Base-by-base conservation (phyloP, 2,797 vertebrate genomes). In the Protosalanx chinensis region DNA sequence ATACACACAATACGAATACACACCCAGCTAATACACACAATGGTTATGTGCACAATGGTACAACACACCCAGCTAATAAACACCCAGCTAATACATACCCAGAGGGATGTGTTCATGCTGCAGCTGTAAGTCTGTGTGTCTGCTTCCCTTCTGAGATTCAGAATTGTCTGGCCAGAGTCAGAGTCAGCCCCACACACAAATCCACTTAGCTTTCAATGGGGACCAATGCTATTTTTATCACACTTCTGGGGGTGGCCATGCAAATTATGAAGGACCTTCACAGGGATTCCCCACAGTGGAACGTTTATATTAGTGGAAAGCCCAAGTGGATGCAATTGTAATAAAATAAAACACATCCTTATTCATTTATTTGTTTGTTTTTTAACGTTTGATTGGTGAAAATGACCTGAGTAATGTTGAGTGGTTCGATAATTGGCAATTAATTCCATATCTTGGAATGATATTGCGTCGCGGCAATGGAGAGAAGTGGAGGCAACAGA, bases 221-320 rank as follows among this genome's bases (percentile, higher is more conserved):
- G 76, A 76, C 73, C 58, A 3, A 32, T 2, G 75, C 81, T 89
- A 87, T 89, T 88, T 89, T 83, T 88, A 82, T 72, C 64, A 3
- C 78, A 85, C 82, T 75, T 27, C 30, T 51, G 46, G 49, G 64
- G 64, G 79, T 82, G 81, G 79, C 74, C 67, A 74, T 41, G 61
- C 73, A 23, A 71, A 74, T 60, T 64, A n/a, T 8, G 23, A 73
- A 76, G 72, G 74, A 56, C 32, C 29, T 74, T 20, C 68, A 69
- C 41, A 84, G 87, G 88, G 86, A 88, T 85, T 85, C 81, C 88
- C 86, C 81, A 85, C 77, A 15, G 76, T 80, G 86, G 81, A 56
- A 64, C 15, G 32, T 30, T 46, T 13, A 27, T 46, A 32, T 51
- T 16, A 49, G 37, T 41, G 27, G 27, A 32, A n/a, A 56, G 49